These are phyloP conservation scores for Ophioninae sp. DNA, from an alignment of 2,888 invertebrate genomes.

Conservation along the genomic window DNA sequence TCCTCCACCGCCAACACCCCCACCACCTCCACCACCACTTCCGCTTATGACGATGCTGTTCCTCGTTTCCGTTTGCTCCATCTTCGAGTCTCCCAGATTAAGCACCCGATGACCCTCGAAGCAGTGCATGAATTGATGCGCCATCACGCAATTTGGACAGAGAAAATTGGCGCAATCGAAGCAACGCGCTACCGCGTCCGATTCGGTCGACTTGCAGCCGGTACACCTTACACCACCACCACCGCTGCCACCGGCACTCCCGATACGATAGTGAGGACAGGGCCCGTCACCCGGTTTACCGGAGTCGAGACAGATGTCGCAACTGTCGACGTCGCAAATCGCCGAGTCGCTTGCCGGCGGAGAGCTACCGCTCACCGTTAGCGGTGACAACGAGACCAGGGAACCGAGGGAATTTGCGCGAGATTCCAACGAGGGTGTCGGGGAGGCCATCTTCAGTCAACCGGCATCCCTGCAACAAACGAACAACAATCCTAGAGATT, in stretches of 20 bases:
- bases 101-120: constrained; percentile 97
- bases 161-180: constrained; percentile 98
- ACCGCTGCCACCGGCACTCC: constrained; percentile 83
- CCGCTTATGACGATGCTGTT: constrained; percentile 67
- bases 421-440: constrained; percentile 96
- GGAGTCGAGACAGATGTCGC: constrained; percentile 79
- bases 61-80: constrained; percentile 79
- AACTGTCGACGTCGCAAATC: constrained; percentile 86
- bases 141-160: constrained; percentile 98
- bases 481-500: constrained; percentile 59
- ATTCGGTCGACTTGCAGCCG: constrained; percentile 97
- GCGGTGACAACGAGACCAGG: constrained; percentile 86
- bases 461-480: constrained; percentile 90
- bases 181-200: constrained; percentile 97
- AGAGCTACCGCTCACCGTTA: constrained; percentile 93
- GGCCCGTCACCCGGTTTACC: constrained; percentile 78
- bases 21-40: constrained; percentile 42
- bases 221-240: constrained; percentile 90
- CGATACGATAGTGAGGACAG: constrained; percentile 81
- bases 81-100: constrained; percentile 86
- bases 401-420: constrained; percentile 96
- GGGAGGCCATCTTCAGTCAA: constrained; percentile 96
- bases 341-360: constrained; percentile 93
- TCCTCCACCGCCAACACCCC: constrained; percentile 74
- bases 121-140: constrained; percentile 99